A percentile compares a stretch with the other conserved stretches of the same genome.
phyloP scores from a whole-genome alignment of 2,113 vertebrate genomes.

The Ellobius talpinus region DNA sequence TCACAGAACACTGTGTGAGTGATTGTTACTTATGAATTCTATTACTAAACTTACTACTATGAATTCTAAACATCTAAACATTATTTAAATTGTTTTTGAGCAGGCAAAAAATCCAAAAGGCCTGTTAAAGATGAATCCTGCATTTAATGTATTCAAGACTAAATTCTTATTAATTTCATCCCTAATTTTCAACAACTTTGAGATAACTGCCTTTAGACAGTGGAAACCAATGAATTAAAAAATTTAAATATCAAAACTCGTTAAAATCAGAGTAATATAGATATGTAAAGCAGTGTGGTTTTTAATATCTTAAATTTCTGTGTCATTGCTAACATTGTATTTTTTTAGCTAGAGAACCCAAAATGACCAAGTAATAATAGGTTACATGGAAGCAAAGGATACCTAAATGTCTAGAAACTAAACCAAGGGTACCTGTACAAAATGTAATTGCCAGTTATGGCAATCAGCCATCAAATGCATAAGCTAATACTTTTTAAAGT shows the following conservation, averaged over 20 bases:
- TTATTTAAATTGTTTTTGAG: slow-evolving; percentile 49
- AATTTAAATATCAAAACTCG: not conserved
- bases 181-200: slow-evolving; percentile 41
- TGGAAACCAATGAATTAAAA: slow-evolving; percentile 3
- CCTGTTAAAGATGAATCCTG: not conserved
- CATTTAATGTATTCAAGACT: slow-evolving; percentile 46
- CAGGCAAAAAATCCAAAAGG: slow-evolving; percentile 21
- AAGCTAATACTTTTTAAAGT: slow-evolving; percentile 64
- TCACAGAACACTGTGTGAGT: slow-evolving; percentile 46
- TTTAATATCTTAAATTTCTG: slow-evolving; percentile 50
- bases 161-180: slow-evolving; percentile 9
- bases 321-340: not conserved
- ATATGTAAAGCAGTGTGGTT: not conserved
- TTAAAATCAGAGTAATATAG: slow-evolving; percentile 37
- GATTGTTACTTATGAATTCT: not conserved
- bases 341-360: slow-evolving; percentile 1
- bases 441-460: slow-evolving; percentile 53
- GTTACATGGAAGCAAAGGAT: slow-evolving; percentile 34
- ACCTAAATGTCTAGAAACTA: not conserved
- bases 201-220: slow-evolving; percentile 38
- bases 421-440: not conserved
- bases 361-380: slow-evolving; percentile 2
- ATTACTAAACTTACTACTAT: slow-evolving; percentile 17
- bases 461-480: slow-evolving; percentile 31
- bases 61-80: slow-evolving; percentile 26